Conservation (phyloP, 2,797 vertebrate genomes). For the Eidolon dupreanum region DNA sequence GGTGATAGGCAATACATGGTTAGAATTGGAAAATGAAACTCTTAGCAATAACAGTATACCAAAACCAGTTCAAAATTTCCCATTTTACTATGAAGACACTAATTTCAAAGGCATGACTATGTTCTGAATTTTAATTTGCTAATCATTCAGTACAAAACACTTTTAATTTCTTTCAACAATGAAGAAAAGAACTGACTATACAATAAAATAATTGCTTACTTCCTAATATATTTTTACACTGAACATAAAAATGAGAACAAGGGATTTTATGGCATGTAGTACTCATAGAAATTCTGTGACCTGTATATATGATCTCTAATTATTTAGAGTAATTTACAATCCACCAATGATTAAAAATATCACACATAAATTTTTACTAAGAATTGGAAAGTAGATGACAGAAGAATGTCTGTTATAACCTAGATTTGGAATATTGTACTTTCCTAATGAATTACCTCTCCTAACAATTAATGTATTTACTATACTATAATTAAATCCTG, state of each 20-base stretch:
- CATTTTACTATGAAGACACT: neutral
- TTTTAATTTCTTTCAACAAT: neutral
- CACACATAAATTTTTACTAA: neutral
- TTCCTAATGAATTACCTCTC: neutral
- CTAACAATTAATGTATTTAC: neutral
- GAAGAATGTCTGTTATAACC: neutral
- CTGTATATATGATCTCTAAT: neutral
- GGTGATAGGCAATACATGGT: slow-evolving; percentile 5
- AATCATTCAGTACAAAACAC: neutral
- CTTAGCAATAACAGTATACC: neutral
- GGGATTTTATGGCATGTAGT: neutral
- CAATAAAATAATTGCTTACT: neutral
- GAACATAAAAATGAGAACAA: neutral
- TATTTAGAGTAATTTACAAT: neutral
- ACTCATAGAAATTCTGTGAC: neutral
- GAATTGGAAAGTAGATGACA: neutral
- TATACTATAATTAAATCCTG: neutral
- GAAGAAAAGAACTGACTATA: neutral
- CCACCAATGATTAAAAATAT: neutral
- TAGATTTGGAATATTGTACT: neutral
- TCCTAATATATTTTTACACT: neutral
- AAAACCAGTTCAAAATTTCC: neutral
- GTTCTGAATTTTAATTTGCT: slow-evolving; percentile 37
- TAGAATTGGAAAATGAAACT: slow-evolving; percentile 55
- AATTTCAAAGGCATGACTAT: neutral